phyloP scores from a whole-genome alignment of 2,888 invertebrate species.

The Thalpophila matura region DNA sequence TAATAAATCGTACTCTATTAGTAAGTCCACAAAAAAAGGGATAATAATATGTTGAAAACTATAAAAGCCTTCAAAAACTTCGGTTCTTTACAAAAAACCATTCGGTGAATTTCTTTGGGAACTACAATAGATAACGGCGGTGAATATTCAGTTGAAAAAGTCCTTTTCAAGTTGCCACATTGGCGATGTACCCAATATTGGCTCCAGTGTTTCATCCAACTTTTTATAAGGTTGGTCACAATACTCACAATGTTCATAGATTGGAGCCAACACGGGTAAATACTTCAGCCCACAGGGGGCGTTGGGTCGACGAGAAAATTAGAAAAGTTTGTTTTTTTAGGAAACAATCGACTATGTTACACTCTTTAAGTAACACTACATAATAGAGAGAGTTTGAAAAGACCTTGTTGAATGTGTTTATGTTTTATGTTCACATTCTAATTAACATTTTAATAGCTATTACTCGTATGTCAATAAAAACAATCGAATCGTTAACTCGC shows the following conservation, averaged over 20 bases:
- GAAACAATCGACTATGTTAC: slow-evolving; percentile 70
- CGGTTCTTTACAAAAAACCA: background rate
- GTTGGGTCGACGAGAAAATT: slow-evolving; percentile 73
- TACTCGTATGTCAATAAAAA: no score
- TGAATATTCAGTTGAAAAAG: slow-evolving; percentile 7
- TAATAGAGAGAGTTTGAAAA: slow-evolving; percentile 2
- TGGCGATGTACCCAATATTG: background rate
- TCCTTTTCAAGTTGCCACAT: background rate
- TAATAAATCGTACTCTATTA: no score
- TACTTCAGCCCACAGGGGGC: slow-evolving; percentile 66
- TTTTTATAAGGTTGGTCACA: background rate
- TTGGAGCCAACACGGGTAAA: slow-evolving; percentile 56
- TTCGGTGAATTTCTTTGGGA: slow-evolving; percentile 5
- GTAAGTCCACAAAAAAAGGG: background rate
- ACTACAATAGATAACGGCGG: background rate
- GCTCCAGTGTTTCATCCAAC: slow-evolving; percentile 3
- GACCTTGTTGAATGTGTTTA: no score
- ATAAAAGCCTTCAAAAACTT: background rate
- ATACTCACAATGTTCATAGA: slow-evolving; percentile 15
- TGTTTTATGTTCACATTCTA: background rate
- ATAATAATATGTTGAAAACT: background rate
- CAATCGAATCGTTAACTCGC: no score
- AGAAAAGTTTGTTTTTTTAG: slow-evolving; percentile 81
- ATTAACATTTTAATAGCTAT: background rate
- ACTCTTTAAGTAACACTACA: slow-evolving; percentile 11